Base-by-base conservation (phyloP, 2,888 invertebrate genomes). In the Acleris cristana region DNA sequence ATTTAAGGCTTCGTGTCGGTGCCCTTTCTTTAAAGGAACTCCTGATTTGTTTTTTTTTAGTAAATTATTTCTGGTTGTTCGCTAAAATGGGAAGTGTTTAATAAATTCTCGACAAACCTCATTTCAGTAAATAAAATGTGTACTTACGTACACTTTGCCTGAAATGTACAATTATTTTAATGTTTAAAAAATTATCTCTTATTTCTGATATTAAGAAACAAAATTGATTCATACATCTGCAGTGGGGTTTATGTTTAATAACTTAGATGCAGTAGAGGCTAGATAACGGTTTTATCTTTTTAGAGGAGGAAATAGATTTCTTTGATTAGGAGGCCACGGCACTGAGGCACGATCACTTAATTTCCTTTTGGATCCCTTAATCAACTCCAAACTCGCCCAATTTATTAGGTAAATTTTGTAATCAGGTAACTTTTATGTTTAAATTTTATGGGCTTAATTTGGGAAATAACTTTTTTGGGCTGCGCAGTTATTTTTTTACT, bases 1-100 rank as follows among this genome's bases (percentile, higher is more conserved):
- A 62, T 63, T 63, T 67, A 40, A 58, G 23, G 61, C 61, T 23
- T 58, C 44, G 54, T 58, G 26, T 16, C 48, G 26, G 44, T 60
- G 49, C 34, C 53, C 54, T 54, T 53, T 53, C 45, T 12, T 26
- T 26, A 7, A 62, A 66, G 30, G 49, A 54, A 58, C 40, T 48
- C 30, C 6, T 34, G 34, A 57, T 61, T 58, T 62, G 55, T 34
- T 53, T 53, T 63, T 26, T 26, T 54, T 12, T 10, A 4, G n/a
- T 16, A 21, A 19, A 58, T 23, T 19, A n/a, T 53, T 58, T 34
- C 18, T 16, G 49, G 16, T 54, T 7, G 10, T 51, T 49, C 12
- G 49, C 16, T 16, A 7, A 48, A 34, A 45, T n/a, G 6, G 18
- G 40, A 54, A 6, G 30, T 19, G 14, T 56, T 18, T n/a, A 23